A percentile compares a stretch with the other conserved stretches of the same genome.
These are phyloP conservation scores for Crocidura indochinensis DNA, from an alignment of 2,797 vertebrate genomes.

Conservation along the genomic window DNA sequence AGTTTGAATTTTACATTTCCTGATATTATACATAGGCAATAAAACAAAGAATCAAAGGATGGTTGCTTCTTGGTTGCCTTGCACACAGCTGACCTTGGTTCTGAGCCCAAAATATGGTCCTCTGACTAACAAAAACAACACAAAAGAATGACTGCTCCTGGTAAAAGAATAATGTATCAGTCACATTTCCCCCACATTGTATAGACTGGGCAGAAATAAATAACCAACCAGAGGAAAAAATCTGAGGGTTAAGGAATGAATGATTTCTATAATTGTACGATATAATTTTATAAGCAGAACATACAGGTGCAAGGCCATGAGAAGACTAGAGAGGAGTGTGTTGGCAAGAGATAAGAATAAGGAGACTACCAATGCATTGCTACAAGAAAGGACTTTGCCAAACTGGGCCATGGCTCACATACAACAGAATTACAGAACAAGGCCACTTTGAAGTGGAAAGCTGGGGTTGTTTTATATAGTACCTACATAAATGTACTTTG, in stretches of 20 bases:
- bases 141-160: no score
- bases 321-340: background rate
- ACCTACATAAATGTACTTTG: background rate
- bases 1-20: constrained; percentile 57
- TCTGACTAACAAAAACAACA: no score
- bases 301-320: background rate
- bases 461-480: background rate
- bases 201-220: constrained; percentile 34
- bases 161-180: background rate
- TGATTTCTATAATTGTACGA: background rate
- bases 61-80: background rate
- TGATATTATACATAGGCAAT: background rate
- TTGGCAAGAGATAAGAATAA: background rate
- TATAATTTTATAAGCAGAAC: background rate
- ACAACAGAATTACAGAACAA: background rate
- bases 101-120: no score
- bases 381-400: background rate
- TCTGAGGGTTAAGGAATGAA: background rate
- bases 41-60: background rate
- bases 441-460: background rate
- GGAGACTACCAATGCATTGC: background rate
- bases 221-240: background rate
- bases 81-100: no score
- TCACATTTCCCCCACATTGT: constrained; percentile 26
- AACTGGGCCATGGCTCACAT: background rate